These are phyloP conservation scores for Mycetomoellerius zeteki DNA, from an alignment of 1,140 invertebrate species.

Conservation along the genomic window DNA sequence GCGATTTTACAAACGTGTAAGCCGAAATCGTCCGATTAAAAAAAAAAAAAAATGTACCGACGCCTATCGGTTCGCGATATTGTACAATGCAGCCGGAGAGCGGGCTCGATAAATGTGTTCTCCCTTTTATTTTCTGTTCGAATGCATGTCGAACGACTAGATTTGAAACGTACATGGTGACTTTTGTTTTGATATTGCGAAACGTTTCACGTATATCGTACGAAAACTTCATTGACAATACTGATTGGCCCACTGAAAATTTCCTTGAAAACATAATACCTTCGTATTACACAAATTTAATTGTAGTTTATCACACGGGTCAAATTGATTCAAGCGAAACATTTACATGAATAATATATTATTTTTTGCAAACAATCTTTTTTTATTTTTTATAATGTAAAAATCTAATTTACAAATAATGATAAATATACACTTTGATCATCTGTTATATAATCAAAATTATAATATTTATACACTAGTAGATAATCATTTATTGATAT, in stretches of 20 bases:
- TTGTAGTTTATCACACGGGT: too few relatives aligned
- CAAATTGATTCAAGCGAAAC: too few relatives aligned
- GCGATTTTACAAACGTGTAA: conserved; percentile 73
- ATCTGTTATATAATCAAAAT: too few relatives aligned
- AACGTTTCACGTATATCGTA: conserved; percentile 38
- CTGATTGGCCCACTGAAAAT: conserved; percentile 28
- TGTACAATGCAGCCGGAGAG: conserved; percentile 56
- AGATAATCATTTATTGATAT: too few relatives aligned
- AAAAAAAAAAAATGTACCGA: conserved; percentile 23
- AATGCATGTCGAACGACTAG: conserved; percentile 56
- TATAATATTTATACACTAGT: too few relatives aligned
- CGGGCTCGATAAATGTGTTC: conserved; percentile 62
- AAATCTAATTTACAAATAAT: too few relatives aligned
- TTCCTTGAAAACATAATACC: background rate
- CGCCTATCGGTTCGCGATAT: conserved; percentile 56
- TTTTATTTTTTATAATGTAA: too few relatives aligned
- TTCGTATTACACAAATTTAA: background rate
- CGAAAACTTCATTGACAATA: conserved; percentile 33
- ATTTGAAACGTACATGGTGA: conserved; percentile 54
- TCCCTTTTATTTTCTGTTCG: conserved; percentile 59
- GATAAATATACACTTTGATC: too few relatives aligned
- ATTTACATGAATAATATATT: too few relatives aligned
- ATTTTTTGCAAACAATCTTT: too few relatives aligned
- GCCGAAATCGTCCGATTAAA: conserved; percentile 63
- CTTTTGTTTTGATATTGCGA: conserved; percentile 43